Evolutionary conservation across 92 coral and sea anemone species (phyloP).

Genomic region (Zoanthus gigantus): DNA sequence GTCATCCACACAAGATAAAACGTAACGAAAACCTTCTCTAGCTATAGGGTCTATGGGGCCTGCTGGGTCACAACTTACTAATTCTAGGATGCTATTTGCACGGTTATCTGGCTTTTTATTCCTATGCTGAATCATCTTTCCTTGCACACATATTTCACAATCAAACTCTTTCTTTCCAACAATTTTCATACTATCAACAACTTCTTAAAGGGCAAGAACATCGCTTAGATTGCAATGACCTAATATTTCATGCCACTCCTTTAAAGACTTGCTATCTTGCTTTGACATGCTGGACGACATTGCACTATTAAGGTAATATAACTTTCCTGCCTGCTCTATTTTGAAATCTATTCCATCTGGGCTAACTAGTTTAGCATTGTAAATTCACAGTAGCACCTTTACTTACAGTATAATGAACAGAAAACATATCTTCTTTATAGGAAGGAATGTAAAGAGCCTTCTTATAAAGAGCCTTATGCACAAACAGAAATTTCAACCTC

Average conservation of each 20-base stretch:
- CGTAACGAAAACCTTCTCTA: slow-evolving; percentile 40
- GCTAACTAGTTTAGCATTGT: slow-evolving; percentile 37
- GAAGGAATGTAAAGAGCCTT: too few species aligned
- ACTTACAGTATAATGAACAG: slow-evolving; percentile 58
- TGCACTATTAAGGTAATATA: slow-evolving; percentile 42
- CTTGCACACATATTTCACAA: slow-evolving; percentile 52
- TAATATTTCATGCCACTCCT: slow-evolving; percentile 46
- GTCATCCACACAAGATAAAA: slow-evolving; percentile 45
- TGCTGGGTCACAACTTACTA: too few species aligned
- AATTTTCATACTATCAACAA: slow-evolving; percentile 63
- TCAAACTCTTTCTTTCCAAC: slow-evolving; percentile 33
- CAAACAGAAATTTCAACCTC: too few species aligned
- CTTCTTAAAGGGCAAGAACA: slow-evolving; percentile 38
- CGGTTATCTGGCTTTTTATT: slow-evolving; percentile 32
- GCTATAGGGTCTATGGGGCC: too few species aligned
- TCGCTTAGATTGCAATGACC: slow-evolving; percentile 57
- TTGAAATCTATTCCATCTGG: slow-evolving; percentile 46
- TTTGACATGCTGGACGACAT: not conserved
- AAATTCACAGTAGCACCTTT: slow-evolving; percentile 54
- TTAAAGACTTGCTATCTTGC: too few species aligned
- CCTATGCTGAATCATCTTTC: not conserved
- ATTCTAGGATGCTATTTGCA: slow-evolving; percentile 41
- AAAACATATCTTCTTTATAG: slow-evolving; percentile 54
- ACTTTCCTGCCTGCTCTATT: slow-evolving; percentile 52
- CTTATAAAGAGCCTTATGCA: too few species aligned